phyloP scores from a whole-genome alignment of 2,113 vertebrate species.

The Haplotaxodon microlepis region DNA sequence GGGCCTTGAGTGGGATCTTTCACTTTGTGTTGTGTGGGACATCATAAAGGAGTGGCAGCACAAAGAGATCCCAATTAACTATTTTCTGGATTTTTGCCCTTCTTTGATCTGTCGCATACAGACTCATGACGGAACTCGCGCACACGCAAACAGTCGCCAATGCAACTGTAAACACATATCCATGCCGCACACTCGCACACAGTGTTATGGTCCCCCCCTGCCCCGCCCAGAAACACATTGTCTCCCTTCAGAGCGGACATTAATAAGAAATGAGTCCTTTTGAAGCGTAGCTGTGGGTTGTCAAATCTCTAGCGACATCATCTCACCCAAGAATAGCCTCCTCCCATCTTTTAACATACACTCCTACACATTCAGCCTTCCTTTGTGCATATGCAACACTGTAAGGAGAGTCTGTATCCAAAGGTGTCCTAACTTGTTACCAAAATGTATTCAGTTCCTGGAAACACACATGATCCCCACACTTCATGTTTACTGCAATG shows the following conservation, averaged over 20 bases:
- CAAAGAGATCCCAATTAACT: conserved; percentile 30
- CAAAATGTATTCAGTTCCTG: neutral
- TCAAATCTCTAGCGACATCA: conserved; percentile 47
- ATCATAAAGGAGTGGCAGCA: conserved; percentile 30
- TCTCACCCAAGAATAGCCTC: conserved; percentile 37
- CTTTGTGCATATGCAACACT: neutral
- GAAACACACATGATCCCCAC: neutral
- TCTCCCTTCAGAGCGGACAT: conserved; percentile 25
- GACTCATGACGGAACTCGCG: neutral
- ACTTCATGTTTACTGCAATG: neutral
- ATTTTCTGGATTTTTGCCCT: neutral
- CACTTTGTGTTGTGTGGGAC: conserved; percentile 7
- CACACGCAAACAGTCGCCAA: neutral
- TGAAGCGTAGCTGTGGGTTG: conserved; percentile 32
- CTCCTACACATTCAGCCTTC: conserved; percentile 6
- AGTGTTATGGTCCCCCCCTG: neutral
- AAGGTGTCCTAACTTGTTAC: neutral
- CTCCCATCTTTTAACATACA: conserved; percentile 33
- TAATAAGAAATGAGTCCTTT: conserved; percentile 49
- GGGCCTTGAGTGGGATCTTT: neutral
- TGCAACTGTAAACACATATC: neutral
- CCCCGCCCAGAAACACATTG: neutral
- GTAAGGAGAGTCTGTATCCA: neutral
- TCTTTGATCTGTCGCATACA: conserved; percentile 24
- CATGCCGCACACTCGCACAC: neutral